A percentile compares a stretch with the other conserved stretches of the same genome.
These are phyloP conservation scores for Mythimna pallens DNA, from an alignment of 2,888 invertebrate genomes.

Conservation along the genomic window DNA sequence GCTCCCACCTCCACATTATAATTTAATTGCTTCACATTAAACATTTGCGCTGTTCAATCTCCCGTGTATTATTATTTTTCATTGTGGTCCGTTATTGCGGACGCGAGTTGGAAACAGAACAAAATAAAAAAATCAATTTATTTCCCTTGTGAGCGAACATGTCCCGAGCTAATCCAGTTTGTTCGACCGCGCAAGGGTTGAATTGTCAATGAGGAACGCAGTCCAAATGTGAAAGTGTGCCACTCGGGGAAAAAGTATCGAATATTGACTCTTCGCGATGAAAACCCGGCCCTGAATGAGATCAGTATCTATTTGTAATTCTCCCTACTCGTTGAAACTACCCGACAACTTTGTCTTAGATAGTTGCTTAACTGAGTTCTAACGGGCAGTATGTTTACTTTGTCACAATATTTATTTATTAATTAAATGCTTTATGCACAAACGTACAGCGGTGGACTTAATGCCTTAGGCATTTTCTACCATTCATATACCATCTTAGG, in stretches of 20 bases:
- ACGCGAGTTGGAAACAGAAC: conserved; percentile 82
- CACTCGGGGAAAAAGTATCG: conserved; percentile 83
- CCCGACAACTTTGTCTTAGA: conserved; percentile 60
- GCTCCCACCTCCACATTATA: conserved; percentile 51
- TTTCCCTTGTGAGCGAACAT: conserved; percentile 88
- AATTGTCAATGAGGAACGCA: conserved; percentile 88
- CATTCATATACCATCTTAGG: too few relatives aligned
- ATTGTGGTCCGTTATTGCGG: conserved; percentile 84
- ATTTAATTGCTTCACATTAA: conserved; percentile 66
- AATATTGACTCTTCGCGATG: conserved; percentile 84
- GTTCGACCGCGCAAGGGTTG: conserved; percentile 90
- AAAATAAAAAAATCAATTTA: conserved; percentile 88
- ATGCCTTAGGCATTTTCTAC: too few relatives aligned
- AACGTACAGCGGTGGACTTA: too few relatives aligned
- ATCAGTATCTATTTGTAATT: conserved; percentile 80
- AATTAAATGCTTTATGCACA: too few relatives aligned
- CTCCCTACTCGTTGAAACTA: conserved; percentile 70
- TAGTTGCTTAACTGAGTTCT: conserved; percentile 59
- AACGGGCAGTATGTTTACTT: conserved; percentile 32
- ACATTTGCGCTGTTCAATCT: conserved; percentile 78
- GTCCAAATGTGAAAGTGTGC: conserved; percentile 87
- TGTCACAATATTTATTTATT: conserved; percentile 8
- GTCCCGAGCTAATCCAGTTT: conserved; percentile 89
- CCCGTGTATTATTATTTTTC: conserved; percentile 83
- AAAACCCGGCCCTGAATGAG: conserved; percentile 78